Evolutionary conservation across 2,797 vertebrate species (phyloP).

Genomic region (Hypotaenidia okinawae): DNA sequence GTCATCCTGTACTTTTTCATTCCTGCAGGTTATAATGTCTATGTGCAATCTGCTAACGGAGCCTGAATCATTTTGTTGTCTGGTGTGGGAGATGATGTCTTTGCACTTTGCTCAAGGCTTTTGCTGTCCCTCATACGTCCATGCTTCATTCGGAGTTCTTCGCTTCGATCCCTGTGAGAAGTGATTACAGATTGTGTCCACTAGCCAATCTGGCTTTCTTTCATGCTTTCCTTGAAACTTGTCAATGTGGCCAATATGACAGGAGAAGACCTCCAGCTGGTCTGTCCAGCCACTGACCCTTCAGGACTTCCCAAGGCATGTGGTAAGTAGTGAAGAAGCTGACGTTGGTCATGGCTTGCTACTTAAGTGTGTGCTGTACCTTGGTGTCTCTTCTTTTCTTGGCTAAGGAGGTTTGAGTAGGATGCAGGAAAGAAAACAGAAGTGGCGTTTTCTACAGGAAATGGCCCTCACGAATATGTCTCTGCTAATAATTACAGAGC

Average conservation of each 20-base stretch:
- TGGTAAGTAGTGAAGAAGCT: neutral
- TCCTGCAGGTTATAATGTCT: neutral
- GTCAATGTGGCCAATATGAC: neutral
- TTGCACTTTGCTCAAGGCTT: neutral
- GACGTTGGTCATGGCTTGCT: neutral
- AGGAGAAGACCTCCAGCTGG: neutral
- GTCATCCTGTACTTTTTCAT: neutral
- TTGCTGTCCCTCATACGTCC: neutral
- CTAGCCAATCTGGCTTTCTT: neutral
- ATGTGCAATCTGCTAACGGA: neutral
- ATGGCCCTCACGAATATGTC: neutral
- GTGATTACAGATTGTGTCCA: neutral
- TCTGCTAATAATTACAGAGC: constrained; percentile 62
- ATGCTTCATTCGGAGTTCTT: neutral
- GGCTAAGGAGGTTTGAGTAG: neutral
- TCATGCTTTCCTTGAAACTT: neutral
- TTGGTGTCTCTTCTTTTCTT: neutral
- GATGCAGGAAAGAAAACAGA: constrained; percentile 35
- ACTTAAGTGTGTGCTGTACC: neutral
- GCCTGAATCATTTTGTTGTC: neutral
- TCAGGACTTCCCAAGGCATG: neutral
- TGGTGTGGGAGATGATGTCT: neutral
- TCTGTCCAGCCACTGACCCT: neutral
- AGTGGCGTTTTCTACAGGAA: constrained; percentile 51
- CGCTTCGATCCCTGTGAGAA: neutral